Base-by-base conservation (phyloP, 2,888 invertebrate genomes). In the Strigamia crassipes region DNA sequence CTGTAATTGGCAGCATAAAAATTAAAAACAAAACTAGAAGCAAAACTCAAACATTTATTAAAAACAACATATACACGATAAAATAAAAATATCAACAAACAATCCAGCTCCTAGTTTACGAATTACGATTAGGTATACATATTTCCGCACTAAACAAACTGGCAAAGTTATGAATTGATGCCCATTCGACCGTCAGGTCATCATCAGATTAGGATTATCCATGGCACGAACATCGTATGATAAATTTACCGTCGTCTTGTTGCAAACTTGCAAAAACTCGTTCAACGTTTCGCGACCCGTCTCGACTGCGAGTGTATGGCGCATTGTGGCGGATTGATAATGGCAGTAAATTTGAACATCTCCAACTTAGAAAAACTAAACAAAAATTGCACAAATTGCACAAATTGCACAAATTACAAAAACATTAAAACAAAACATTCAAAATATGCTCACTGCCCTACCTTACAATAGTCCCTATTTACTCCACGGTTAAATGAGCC, bases 271-370 rank as follows among this genome's bases (percentile, higher is more conserved):
- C 13, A 42, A 41, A 9, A 41, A 31, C 10, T 82, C 81, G 23
- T 82, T 79, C 2, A 82, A 73, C 9, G 61, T 81, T 15, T 41
- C 12, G 9, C 86, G 85, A 0, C 88, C 86, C 0, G 87, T 86
- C 9, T 90, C 91, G 5, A 93, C 90, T 9, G 93, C 92, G 81
- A 93, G 86, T n/a, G n/a, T 85, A 92, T 92, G n/a, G 90, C 92
- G 83, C 89, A 89, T 86, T 92, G 92, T 15, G 92, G 92, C 73
- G 92, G 92, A 87, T 92, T 92, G 84, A 92, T 92, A 80, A 92
- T 92, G 4, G 92, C 92, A 82, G 90, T 90, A 86, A 92, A 92
- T 85, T 91, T 90, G 61, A 91, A 92, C 92, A 92, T 92, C 83
- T 92, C 92, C 81, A 92, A 88, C 87, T 92, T 92, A 0, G 92